Conservation (phyloP, 1,140 invertebrate species). For the Belonocnema kinseyi region DNA sequence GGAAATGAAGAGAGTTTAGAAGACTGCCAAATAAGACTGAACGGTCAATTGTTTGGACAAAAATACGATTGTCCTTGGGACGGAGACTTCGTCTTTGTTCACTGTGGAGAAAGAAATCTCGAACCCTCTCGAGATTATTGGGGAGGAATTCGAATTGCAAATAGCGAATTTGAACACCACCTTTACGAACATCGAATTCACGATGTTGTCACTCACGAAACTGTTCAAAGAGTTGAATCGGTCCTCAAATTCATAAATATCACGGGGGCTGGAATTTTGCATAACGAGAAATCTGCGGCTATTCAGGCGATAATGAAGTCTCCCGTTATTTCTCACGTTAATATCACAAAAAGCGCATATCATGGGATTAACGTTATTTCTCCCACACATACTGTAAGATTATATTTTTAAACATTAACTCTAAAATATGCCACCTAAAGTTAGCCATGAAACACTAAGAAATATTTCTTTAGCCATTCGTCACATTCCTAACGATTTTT, state of each 20-base stretch:
- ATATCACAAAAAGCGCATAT: constrained; percentile 89
- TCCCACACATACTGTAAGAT: constrained; percentile 84
- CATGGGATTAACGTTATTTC: constrained; percentile 96
- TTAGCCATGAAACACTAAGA: no score
- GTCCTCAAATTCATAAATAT: constrained; percentile 90
- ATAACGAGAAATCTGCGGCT: constrained; percentile 95
- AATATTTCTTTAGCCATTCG: no score
- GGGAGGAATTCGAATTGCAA: constrained; percentile 96
- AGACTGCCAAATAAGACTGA: constrained; percentile 91
- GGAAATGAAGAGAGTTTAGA: constrained; percentile 91
- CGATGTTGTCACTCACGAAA: constrained; percentile 86
- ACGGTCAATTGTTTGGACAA: constrained; percentile 91
- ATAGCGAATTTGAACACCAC: constrained; percentile 91
- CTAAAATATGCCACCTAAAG: no score
- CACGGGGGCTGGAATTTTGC: constrained; percentile 95
- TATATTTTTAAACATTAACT: constrained; percentile 44
- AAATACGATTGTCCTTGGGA: constrained; percentile 91
- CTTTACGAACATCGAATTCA: constrained; percentile 88
- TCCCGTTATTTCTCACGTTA: constrained; percentile 88
- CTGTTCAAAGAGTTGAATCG: constrained; percentile 82
- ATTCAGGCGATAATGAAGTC: constrained; percentile 92
- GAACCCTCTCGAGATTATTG: constrained; percentile 87
- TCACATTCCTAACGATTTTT: neutral
- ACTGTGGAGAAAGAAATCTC: constrained; percentile 89
- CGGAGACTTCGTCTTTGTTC: constrained; percentile 94